A percentile compares a stretch with the other conserved stretches of the same genome.
Conservation (phyloP, 2,888 invertebrate species). For the Hofmannophila pseudospretella region DNA sequence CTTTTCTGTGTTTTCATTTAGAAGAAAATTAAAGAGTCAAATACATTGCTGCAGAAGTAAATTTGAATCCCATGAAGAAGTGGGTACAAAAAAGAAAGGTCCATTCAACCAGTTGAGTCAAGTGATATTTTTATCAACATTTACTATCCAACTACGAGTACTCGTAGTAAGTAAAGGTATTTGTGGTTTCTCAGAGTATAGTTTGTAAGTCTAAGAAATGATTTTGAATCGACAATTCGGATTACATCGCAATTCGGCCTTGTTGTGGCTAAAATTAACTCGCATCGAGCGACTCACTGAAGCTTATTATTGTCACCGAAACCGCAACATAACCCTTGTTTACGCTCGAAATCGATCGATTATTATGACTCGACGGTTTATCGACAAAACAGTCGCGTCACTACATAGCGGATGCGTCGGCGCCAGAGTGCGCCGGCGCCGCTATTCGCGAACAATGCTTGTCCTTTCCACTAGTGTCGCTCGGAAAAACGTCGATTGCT, state of each 20-base stretch:
- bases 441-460: slow-evolving; percentile 61
- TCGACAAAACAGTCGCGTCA: slow-evolving; percentile 48
- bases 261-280: slow-evolving; percentile 5
- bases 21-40: no score
- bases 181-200: no score
- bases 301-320: slow-evolving; percentile 19
- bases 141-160: no score
- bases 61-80: no score
- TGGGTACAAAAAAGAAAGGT: no score
- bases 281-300: neutral
- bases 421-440: slow-evolving; percentile 49
- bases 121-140: no score
- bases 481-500: slow-evolving; percentile 55
- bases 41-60: no score
- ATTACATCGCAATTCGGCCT: neutral
- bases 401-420: slow-evolving; percentile 71
- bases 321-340: slow-evolving; percentile 32
- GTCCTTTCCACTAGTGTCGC: slow-evolving; percentile 40
- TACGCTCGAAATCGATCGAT: slow-evolving; percentile 32
- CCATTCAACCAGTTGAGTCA: no score
- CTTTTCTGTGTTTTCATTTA: no score
- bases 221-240: no score
- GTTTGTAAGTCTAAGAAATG: no score
- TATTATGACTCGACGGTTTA: slow-evolving; percentile 39
- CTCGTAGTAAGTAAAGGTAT: no score